Evolutionary conservation across 2,113 vertebrate genomes (phyloP), one percentile per base, ranked within the genome.

Genomic region (Syrmaticus mikado): DNA sequence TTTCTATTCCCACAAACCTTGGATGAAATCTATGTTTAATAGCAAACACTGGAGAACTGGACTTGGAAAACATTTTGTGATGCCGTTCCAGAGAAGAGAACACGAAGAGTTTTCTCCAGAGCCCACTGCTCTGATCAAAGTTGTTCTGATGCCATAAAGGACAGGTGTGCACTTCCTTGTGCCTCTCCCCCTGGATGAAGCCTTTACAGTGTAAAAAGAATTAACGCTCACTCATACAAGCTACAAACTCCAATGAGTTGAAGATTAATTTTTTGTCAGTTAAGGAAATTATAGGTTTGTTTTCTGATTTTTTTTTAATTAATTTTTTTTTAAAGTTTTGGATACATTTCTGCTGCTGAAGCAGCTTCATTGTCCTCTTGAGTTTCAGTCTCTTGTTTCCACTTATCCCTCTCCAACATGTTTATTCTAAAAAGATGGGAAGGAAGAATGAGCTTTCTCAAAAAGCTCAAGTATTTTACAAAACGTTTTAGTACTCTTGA

Each of bases 1-100:
- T 38, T 78, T 46, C 41, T 9, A 75, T 55, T 93, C 70, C 76
- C 0, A 1, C 64, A 92, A 83, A 85, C 27, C 58, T 72, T 79
- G 52, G 66, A 85, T 41, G 45, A 90, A 74, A 93, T 55, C 46
- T 55, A 40, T 20, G 32, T 66, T 78, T 77, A 92, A 90, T 2
- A 82, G 80, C 83, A 90, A 94, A 66, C 53, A 41, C 57, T 46
- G 65, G 36, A 88, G 41, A 85, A 40, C 45, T 67, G 41, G 72
- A 58, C 52, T 55, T 75, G 57, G 64, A 90, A 82, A 88, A 38
- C 22, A 28, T 71, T 67, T 81, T 53, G 68, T 21, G 81, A 87
- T 20, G 38, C 43, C 68, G 41, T 73, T 87, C 70, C 86, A 81
- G 27, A 75, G 32, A 84, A 60, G 81, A 77, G n/a, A 90, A 71